These are phyloP conservation scores for Mormyrus lacerda DNA, from an alignment of 2,113 vertebrate genomes.

Conservation along the genomic window DNA sequence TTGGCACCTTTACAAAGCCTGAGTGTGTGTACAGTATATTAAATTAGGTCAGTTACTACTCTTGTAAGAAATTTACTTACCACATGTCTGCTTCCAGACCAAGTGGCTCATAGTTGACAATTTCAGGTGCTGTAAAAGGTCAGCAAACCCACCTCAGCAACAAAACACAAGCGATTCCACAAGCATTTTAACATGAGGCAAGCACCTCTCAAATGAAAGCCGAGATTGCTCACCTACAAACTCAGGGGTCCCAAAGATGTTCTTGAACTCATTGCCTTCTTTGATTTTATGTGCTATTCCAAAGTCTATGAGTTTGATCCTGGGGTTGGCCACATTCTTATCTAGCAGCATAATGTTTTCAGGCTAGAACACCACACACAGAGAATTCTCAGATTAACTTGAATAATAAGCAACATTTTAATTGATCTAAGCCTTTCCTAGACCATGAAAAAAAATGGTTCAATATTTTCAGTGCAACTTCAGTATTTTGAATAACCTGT, in stretches of 20 bases:
- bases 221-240: slow-evolving; percentile 75
- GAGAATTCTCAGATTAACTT: neutral
- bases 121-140: slow-evolving; percentile 77
- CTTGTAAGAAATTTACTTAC: slow-evolving; percentile 61
- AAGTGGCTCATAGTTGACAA: slow-evolving; percentile 93
- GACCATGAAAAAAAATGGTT: neutral
- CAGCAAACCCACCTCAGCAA: neutral
- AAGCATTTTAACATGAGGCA: neutral
- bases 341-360: slow-evolving; percentile 98
- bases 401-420: neutral
- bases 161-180: neutral
- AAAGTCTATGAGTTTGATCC: slow-evolving; percentile 95
- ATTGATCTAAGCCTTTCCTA: neutral
- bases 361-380: slow-evolving; percentile 57
- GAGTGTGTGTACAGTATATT: neutral
- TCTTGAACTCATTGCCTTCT: slow-evolving; percentile 93
- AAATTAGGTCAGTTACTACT: neutral
- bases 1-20: neutral
- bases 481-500: neutral
- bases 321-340: slow-evolving; percentile 82
- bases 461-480: neutral
- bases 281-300: slow-evolving; percentile 96
- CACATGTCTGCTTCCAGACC: slow-evolving; percentile 97
- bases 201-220: neutral
- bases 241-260: slow-evolving; percentile 94